Base-by-base conservation (phyloP, 2,888 invertebrate genomes). In the Elegia similella region DNA sequence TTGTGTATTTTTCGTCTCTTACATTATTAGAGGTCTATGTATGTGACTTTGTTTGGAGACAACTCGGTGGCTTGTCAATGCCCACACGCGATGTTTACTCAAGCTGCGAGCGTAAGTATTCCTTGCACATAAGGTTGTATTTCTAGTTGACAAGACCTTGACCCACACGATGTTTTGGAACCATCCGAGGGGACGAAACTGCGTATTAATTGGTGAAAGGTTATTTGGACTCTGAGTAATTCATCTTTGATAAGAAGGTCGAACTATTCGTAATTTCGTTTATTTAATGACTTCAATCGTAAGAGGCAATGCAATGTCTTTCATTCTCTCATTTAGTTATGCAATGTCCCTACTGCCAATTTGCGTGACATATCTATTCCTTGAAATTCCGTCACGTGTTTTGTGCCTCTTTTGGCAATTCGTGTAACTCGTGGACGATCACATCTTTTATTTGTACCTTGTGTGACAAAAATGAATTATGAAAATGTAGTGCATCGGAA, bases 151-250 rank as follows among this genome's bases (percentile, higher is more conserved):
- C n/a, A 10, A 15, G 15, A 12, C 50, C 50, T 50, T 50, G 50
- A 50, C 50, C 50, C 12, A 17, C 17, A 7, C 34, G 13, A 32
- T 13, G 10, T 48, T 34, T 50, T 50, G 32, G 34, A 34, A 34
- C 17, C 5, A 34, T 32, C 34, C 34, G 16, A 34, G n/a, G 50
- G 50, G 16, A 15, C 48, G 30, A 17, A 10, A 17, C 15, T 10
- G 32, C 7, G 17, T 17, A 34, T 50, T 50, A 50, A 50, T 50
- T 50, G 34, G 50, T 34, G 34, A 50, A 50, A 50, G 50, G 50
- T 15, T 50, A 50, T 50, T 34, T 50, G 34, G 34, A 50, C 16
- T 50, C 17, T 38, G 48, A 32, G 34, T 17, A 50, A 48, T 10
- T 12, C 8, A 10, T 29, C 23, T 32, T 32, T 7, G 32, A 16